These are phyloP conservation scores for Anorthoa munda DNA, from an alignment of 2,888 invertebrate genomes.

Conservation along the genomic window DNA sequence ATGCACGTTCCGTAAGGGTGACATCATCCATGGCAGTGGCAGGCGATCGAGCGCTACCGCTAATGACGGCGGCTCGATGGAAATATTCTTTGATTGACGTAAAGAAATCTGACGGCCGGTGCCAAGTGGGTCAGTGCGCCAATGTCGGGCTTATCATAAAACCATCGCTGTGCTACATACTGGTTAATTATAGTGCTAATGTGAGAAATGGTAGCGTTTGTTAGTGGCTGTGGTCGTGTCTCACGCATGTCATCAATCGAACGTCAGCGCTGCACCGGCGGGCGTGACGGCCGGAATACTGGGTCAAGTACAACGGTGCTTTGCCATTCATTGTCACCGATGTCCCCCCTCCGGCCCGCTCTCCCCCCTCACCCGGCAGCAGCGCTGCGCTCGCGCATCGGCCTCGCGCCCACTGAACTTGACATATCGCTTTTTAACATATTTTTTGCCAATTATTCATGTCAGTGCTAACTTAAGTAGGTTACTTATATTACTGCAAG, in stretches of 20 bases:
- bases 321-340: slow-evolving; percentile 89
- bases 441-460: slow-evolving; percentile 81
- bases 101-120: slow-evolving; percentile 77
- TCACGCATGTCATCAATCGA: slow-evolving; percentile 83
- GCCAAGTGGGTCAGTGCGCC: slow-evolving; percentile 88
- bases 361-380: slow-evolving; percentile 50
- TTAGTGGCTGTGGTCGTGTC: slow-evolving; percentile 68
- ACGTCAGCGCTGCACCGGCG: slow-evolving; percentile 78
- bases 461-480: slow-evolving; percentile 74
- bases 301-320: slow-evolving; percentile 91
- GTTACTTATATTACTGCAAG: slow-evolving; percentile 58
- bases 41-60: slow-evolving; percentile 52
- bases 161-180: slow-evolving; percentile 69
- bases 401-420: slow-evolving; percentile 87
- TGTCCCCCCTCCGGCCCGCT: slow-evolving; percentile 64
- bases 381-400: slow-evolving; percentile 79
- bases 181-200: slow-evolving; percentile 77
- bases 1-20: slow-evolving; percentile 76
- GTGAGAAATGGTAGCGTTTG: slow-evolving; percentile 71
- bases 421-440: slow-evolving; percentile 86
- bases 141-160: slow-evolving; percentile 87
- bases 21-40: slow-evolving; percentile 79
- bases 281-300: slow-evolving; percentile 84
- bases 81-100: slow-evolving; percentile 84
- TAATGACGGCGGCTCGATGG: slow-evolving; percentile 74